These are phyloP conservation scores for Hemistola chrysoprasaria DNA, from an alignment of 2,888 invertebrate genomes.

Conservation along the genomic window DNA sequence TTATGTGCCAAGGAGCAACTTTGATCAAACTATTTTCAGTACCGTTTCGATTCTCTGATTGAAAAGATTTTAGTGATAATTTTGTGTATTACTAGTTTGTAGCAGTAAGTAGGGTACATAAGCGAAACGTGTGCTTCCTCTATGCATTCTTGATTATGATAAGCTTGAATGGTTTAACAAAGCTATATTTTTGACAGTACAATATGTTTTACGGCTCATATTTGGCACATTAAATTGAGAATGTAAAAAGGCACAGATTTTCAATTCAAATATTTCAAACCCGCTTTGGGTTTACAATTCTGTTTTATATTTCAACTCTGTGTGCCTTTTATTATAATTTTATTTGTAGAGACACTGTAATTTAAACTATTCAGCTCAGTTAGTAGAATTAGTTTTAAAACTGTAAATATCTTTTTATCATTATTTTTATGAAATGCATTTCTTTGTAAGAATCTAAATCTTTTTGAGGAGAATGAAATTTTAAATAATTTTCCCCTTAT, in stretches of 20 bases:
- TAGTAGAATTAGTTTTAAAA: slow-evolving; percentile 40
- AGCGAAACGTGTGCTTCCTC: slow-evolving; percentile 74
- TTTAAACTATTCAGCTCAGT: slow-evolving; percentile 60
- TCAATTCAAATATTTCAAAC: slow-evolving; percentile 7
- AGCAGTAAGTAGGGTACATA: slow-evolving; percentile 51
- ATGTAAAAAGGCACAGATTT: slow-evolving; percentile 42
- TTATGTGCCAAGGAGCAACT: slow-evolving; percentile 73
- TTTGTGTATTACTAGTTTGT: slow-evolving; percentile 58
- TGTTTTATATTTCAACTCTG: slow-evolving; percentile 37
- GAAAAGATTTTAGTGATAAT: slow-evolving; percentile 44
- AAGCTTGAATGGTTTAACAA: slow-evolving; percentile 21
- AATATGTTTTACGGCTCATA: slow-evolving; percentile 34
- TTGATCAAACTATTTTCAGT: slow-evolving; percentile 33
- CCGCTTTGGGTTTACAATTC: slow-evolving; percentile 7
- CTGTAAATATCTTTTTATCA: slow-evolving; percentile 76
- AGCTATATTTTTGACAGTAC: slow-evolving; percentile 40
- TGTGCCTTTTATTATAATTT: slow-evolving; percentile 60
- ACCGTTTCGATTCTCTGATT: slow-evolving; percentile 36
- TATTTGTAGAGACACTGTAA: slow-evolving; percentile 57
- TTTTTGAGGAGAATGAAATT: slow-evolving; percentile 70
- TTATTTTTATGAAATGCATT: slow-evolving; percentile 79
- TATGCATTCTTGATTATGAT: slow-evolving; percentile 32
- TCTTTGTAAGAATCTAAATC: slow-evolving; percentile 70
- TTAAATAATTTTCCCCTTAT: slow-evolving; percentile 74
- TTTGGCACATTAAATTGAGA: slow-evolving; percentile 27